Evolutionary conservation across 53 echinoderm and acorn worm species (phyloP).

Genomic region (Echinarachnius parma): DNA sequence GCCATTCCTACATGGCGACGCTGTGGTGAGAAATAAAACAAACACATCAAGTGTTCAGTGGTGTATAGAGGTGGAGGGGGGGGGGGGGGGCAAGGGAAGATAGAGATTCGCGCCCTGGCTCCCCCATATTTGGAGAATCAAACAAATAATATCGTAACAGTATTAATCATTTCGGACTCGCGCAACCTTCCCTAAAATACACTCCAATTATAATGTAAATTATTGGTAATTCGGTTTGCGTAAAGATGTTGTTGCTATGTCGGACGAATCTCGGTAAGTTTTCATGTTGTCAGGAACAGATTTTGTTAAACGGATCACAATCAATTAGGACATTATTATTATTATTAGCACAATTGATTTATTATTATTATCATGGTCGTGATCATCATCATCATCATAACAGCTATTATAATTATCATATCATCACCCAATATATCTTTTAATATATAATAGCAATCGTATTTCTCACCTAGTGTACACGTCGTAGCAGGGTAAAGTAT

Average conservation of each 20-base stretch:
- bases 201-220: no score
- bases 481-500: conserved; percentile 1
- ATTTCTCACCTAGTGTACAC: conserved; percentile 17
- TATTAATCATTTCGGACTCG: no score
- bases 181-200: no score
- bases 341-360: background rate
- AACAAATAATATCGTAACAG: no score
- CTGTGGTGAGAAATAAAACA: background rate
- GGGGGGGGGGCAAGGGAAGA: background rate
- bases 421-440: background rate
- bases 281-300: no score
- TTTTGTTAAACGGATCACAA: no score
- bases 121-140: no score
- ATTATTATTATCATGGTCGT: background rate
- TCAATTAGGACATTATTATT: background rate
- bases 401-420: background rate
- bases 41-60: background rate
- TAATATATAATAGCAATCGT: background rate
- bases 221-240: no score
- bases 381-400: background rate
- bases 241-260: no score
- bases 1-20: conserved; percentile 23
- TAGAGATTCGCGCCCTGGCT: no score
- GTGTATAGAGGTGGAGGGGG: background rate
- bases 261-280: no score